Conservation (phyloP, 2,797 vertebrate genomes). For the Artibeus lituratus region DNA sequence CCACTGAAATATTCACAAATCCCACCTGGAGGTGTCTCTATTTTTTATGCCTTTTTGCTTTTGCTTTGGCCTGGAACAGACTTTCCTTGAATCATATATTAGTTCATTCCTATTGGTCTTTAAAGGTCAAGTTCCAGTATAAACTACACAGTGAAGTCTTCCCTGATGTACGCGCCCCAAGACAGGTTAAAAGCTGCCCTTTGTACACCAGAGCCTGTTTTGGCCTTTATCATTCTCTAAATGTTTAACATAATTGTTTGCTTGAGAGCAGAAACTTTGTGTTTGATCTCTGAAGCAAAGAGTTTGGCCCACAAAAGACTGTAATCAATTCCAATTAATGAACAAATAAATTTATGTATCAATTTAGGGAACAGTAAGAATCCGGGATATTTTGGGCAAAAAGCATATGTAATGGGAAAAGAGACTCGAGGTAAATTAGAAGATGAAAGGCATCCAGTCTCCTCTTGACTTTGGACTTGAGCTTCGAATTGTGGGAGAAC, state of each 20-base stretch:
- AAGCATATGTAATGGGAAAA: not conserved
- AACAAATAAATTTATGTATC: constrained; percentile 20
- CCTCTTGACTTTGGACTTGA: not conserved
- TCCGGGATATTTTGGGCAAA: constrained; percentile 25
- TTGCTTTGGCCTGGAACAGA: not conserved
- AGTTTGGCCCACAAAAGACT: not conserved
- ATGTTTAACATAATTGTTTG: not conserved
- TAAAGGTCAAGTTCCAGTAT: constrained; percentile 28
- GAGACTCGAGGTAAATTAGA: constrained; percentile 2
- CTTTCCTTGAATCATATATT: not conserved
- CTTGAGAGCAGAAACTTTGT: not conserved
- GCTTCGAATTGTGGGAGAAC: not conserved
- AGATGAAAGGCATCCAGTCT: constrained; percentile 20
- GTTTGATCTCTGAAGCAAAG: constrained; percentile 37
- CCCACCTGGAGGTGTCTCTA: not conserved
- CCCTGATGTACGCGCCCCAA: not conserved
- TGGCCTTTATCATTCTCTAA: constrained; percentile 10
- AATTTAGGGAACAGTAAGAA: constrained; percentile 19
- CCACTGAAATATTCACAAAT: constrained; percentile 12
- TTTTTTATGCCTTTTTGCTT: not conserved
- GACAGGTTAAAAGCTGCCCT: not conserved
- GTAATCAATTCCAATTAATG: constrained; percentile 30
- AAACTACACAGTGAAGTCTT: not conserved
- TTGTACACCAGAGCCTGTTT: not conserved
- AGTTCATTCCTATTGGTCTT: constrained; percentile 4